Evolutionary conservation across 2,888 invertebrate genomes (phyloP).

Genomic region (Eristalis tenax): DNA sequence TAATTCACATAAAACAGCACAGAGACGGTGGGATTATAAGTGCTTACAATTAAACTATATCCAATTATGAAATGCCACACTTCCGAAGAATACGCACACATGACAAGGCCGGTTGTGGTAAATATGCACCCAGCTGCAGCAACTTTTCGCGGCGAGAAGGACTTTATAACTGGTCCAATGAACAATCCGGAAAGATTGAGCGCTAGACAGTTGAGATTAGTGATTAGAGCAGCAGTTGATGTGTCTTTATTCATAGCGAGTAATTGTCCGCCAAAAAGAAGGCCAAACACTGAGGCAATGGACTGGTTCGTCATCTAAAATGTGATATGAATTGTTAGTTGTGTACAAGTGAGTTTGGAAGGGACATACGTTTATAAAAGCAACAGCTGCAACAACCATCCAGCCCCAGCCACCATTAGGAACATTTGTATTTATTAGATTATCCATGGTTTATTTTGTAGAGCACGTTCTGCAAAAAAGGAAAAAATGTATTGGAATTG

Average conservation of each 20-base stretch:
- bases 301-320: conserved; percentile 87
- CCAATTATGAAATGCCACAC: conserved; percentile 83
- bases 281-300: conserved; percentile 86
- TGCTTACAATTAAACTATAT: conserved; percentile 83
- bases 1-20: not conserved
- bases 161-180: conserved; percentile 86
- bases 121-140: conserved; percentile 83
- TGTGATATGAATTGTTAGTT: not conserved
- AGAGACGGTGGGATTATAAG: not conserved
- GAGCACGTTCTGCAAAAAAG: not conserved
- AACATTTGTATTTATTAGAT: conserved; percentile 45
- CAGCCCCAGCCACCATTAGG: conserved; percentile 90
- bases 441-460: conserved; percentile 38
- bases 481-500: too few relatives aligned
- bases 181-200: conserved; percentile 83
- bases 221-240: conserved; percentile 86
- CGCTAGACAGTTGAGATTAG: conserved; percentile 84
- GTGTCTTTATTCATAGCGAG: conserved; percentile 85
- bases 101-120: conserved; percentile 82
- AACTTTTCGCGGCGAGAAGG: conserved; percentile 83
- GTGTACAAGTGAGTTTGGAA: not conserved
- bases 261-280: conserved; percentile 86
- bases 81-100: conserved; percentile 82
- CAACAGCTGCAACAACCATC: conserved; percentile 86
- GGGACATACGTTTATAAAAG: conserved; percentile 85